Base-by-base conservation (phyloP, 2,797 vertebrate genomes). In the Tinamus major region DNA sequence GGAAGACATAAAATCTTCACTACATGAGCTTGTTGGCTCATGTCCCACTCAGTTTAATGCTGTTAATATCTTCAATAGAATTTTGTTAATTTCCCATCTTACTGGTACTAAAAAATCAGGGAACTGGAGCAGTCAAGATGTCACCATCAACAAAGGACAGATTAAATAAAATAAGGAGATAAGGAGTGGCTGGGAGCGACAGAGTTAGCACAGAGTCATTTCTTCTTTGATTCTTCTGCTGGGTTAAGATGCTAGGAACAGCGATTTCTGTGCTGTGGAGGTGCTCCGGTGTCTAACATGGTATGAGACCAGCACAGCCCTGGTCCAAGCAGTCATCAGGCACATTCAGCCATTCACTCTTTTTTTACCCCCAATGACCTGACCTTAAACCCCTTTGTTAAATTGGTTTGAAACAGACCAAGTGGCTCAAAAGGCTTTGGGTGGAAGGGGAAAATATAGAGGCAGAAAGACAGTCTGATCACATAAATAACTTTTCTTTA, bases 21-120 rank as follows among this genome's bases (percentile, higher is more conserved):
- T 59, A 89, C 8, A 68, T 16, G 65, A 91, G 65, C 91, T 91
- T 94, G 72, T 81, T 85, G 93, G 20, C 75, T 90, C 93, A 31
- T 62, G 82, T 89, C 70, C 53, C 76, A 79, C 7, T 90, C 58
- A 51, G 21, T 84, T 78, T 79, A 87, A 93, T 41, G 80, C 24
- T 51, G 58, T 56, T 83, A 85, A 85, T 77, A 86, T 91, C 92
- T 69, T 74, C 58, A 64, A 79, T 41, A 13, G 87, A 35, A 63
- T 89, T 87, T 69, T 79, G 20, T 72, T 86, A 62, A 39, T 41
- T 77, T n/a, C 63, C 10, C 29, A 41, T 48, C 42, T 19, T 77
- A 51, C 29, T 63, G 29, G 13, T 29, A 48, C 19, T 42, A 37
- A 26, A 71, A 55, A 79, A 46, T 33, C 61, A 56, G 48, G 35